These are phyloP conservation scores for Erpobdella octoculata DNA, from an alignment of 2,888 invertebrate genomes.

Conservation along the genomic window DNA sequence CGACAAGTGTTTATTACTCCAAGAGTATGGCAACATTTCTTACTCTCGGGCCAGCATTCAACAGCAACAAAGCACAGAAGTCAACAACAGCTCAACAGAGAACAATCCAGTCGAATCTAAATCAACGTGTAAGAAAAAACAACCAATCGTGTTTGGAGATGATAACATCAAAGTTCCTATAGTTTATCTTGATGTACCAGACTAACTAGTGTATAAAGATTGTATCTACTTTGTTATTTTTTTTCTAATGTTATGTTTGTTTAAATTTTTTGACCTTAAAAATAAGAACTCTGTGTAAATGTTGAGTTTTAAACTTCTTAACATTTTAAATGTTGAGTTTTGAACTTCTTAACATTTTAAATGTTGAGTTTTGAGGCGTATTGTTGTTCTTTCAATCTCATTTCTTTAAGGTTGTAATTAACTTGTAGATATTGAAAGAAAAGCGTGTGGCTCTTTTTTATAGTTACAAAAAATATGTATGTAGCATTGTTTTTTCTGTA, in stretches of 20 bases:
- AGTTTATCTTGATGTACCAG: constrained; percentile 34
- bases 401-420: too few relatives aligned
- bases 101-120: too few relatives aligned
- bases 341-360: too few relatives aligned
- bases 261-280: background rate
- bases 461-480: too few relatives aligned
- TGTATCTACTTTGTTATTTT: background rate
- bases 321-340: too few relatives aligned
- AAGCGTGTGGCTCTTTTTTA: too few relatives aligned
- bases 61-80: constrained; percentile 9
- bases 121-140: background rate
- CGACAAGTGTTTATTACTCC: constrained; percentile 82
- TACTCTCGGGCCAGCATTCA: constrained; percentile 56
- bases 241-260: background rate
- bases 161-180: constrained; percentile 29
- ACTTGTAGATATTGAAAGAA: too few relatives aligned
- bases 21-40: constrained; percentile 96
- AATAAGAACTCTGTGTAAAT: too few relatives aligned
- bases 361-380: too few relatives aligned
- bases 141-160: constrained; percentile 13
- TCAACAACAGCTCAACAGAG: background rate
- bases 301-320: too few relatives aligned
- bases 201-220: constrained; percentile 9
- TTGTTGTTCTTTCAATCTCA: too few relatives aligned
- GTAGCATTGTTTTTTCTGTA: too few relatives aligned